Base-by-base conservation (phyloP, 2,888 invertebrate species). In the Dioctria rufipes region DNA sequence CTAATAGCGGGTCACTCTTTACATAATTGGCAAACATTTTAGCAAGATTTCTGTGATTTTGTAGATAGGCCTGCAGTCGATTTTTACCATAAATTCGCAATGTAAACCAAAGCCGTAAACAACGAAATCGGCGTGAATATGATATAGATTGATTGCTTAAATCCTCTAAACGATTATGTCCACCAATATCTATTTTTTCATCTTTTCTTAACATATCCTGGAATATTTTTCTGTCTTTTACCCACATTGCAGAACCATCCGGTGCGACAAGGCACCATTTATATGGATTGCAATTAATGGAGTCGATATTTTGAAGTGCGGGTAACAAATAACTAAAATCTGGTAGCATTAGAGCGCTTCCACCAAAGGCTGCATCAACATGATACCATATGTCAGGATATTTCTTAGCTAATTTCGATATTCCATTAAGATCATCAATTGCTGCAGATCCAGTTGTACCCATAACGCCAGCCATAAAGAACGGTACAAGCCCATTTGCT, bases 81-180 rank as follows among this genome's bases (percentile, higher is more conserved):
- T 93, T 91, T n/a, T 93, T 91, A 0, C 97, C 97, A 85, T 94
- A 95, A 84, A 93, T 88, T 84, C 95, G 91, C 85, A 97, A 88
- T 0, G 95, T 95, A 84, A 96, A 95, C 96, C 96, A 97, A 37
- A 97, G 87, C 88, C 96, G 96, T 67, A 97, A 88, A 0, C 96
- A 92, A 71, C 96, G 91, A 87, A 97, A 96, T 84, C 96, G 90
- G 73, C 96, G 91, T 0, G 95, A 95, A 9, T 95, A 90, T 4
- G 96, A 93, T 9, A 43, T n/a, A 40, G 60, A 8, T 5, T 43
- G 25, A 86, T 96, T 95, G 88, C 96, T 95, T n/a, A 42, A 8
- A 11, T 63, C 46, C 3, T 49, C 39, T 25, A 37, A 71, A 11
- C 78, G 37, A 5, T 8, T 40, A 9, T 58, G 8, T 60, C 82